These are phyloP conservation scores for Antedon mediterranea DNA, from an alignment of 53 echinoderm and acorn worm genomes.

Conservation along the genomic window DNA sequence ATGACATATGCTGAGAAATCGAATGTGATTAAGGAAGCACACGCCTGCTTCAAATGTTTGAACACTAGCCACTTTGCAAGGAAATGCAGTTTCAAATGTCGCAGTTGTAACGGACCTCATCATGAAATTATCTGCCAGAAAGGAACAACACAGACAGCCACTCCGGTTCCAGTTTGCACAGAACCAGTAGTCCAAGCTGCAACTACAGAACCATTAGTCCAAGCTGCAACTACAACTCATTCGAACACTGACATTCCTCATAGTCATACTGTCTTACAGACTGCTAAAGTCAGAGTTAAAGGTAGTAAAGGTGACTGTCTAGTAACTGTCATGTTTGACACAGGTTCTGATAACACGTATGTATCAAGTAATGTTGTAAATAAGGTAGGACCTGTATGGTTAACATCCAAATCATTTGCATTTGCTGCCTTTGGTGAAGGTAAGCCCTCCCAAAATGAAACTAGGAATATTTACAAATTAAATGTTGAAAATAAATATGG, in stretches of 20 bases:
- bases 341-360: no score
- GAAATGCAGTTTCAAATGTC: background rate
- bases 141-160: no score
- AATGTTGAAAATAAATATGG: slow-evolving; percentile 10
- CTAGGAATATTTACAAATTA: slow-evolving; percentile 10
- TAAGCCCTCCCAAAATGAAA: slow-evolving; percentile 3
- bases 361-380: slow-evolving; percentile 3
- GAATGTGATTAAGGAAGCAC: slow-evolving; percentile 5
- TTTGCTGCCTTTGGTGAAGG: slow-evolving; percentile 17
- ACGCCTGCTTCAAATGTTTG: slow-evolving; percentile 21
- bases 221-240: background rate
- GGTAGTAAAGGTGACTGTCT: no score
- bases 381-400: slow-evolving; percentile 9
- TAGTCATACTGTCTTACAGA: slow-evolving; percentile 13
- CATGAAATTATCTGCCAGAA: background rate
- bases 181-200: background rate
- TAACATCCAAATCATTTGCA: slow-evolving; percentile 10
- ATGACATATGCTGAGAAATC: no score
- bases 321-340: no score
- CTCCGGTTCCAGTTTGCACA: no score
- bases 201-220: background rate
- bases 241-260: background rate
- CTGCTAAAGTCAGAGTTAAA: slow-evolving; percentile 7
- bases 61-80: slow-evolving; percentile 6
- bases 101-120: background rate